phyloP scores from a whole-genome alignment of 2,797 vertebrate species.

The Tachyglossus aculeatus region DNA sequence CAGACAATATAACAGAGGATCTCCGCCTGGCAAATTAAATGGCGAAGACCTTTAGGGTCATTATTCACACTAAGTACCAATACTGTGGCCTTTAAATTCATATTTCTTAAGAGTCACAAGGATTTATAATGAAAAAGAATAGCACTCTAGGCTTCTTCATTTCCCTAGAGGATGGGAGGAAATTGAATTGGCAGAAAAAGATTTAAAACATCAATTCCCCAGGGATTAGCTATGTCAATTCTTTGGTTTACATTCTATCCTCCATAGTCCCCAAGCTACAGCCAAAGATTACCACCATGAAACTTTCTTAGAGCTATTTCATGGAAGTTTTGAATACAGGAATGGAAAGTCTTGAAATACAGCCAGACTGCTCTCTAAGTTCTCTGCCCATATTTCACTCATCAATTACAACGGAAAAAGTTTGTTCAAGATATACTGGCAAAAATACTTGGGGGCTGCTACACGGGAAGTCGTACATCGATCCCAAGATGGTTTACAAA shows the following conservation, averaged over 20 bases:
- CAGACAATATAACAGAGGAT: too few species aligned
- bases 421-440: slow-evolving; percentile 36
- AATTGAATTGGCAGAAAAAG: slow-evolving; percentile 42
- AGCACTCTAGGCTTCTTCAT: neutral
- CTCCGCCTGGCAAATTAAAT: too few species aligned
- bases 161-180: slow-evolving; percentile 37
- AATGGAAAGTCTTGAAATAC: slow-evolving; percentile 38
- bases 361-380: slow-evolving; percentile 21
- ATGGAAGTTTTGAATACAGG: slow-evolving; percentile 52
- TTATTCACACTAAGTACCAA: too few species aligned
- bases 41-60: too few species aligned
- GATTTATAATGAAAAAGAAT: slow-evolving; percentile 8
- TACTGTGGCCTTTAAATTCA: too few species aligned
- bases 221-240: slow-evolving; percentile 23
- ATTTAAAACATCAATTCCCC: slow-evolving; percentile 33
- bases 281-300: slow-evolving; percentile 28
- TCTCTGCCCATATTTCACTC: slow-evolving; percentile 39
- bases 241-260: slow-evolving; percentile 23
- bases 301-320: slow-evolving; percentile 21
- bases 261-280: neutral
- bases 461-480: slow-evolving; percentile 58
- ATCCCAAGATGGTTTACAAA: slow-evolving; percentile 31
- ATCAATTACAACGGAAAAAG: slow-evolving; percentile 12
- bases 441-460: slow-evolving; percentile 43
- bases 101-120: too few species aligned